Base-by-base conservation (phyloP, 2,797 vertebrate genomes). In the Enteromius afrohamiltoni region DNA sequence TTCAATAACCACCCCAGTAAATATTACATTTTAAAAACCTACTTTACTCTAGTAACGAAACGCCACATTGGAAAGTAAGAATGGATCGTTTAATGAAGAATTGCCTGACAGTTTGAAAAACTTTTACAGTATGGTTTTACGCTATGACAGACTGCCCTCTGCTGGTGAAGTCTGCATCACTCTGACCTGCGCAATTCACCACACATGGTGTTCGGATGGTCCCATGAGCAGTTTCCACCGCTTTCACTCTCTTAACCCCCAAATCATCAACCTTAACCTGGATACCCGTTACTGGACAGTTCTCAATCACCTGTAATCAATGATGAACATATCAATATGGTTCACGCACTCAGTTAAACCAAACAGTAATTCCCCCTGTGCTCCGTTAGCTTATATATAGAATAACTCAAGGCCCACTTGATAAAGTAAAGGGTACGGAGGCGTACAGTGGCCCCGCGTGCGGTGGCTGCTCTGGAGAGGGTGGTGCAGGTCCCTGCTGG, bases 161-260 rank as follows among this genome's bases (percentile, higher is more conserved):
- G 7, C 65, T 89, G 88, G 86, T 40, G 23, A 80, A 17, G 16
- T 19, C 26, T 69, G 42, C 29, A 40, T 62, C 3, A 9, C 55
- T 82, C 87, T 85, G 58, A 98, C 98, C 98, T 91, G 97, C 97
- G n/a, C 98, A 99, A 90, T 99, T 99, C 85, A 99, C 97, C 88
- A 98, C 95, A 0, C 97, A 97, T 4, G 96, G 91, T 0, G 98
- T 98, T 91, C 94, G 94, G 74, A 99, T 95, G 85, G 93, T 94
- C 31, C 98, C 97, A 0, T 95, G 92, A 7, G 92, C 68, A 0
- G 98, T 99, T 89, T 97, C 95, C 83, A 99, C 97, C 0, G 95
- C 97, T 0, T 88, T 92, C 1, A 99, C 96, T 62, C 94, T 94
- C 90, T 91, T 96, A 55, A 96, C 92, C 1, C 97, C 98, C 0